Base-by-base conservation (phyloP, 2,797 vertebrate species). In the Takifugu ocellatus region DNA sequence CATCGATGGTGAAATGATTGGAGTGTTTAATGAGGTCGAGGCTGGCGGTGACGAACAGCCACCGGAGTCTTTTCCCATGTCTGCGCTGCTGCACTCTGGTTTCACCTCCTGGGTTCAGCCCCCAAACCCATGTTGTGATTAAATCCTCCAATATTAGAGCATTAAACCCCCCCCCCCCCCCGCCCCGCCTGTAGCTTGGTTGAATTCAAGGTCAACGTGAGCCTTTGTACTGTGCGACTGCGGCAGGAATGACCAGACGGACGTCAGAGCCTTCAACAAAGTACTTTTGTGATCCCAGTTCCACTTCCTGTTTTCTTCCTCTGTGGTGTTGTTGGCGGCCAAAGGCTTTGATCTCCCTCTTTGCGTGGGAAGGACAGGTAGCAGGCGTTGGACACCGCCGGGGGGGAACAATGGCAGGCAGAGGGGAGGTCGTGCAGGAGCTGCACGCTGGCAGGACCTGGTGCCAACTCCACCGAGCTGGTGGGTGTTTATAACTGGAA, bases 291-390 rank as follows among this genome's bases (percentile, higher is more conserved):
- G 69, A 84, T 79, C 63, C 70, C 29, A 59, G 51, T 74, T 78
- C 71, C 70, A 81, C 75, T 86, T 88, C 87, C 84, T 88, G 81
- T 88, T 89, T 83, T 52, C 42, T 62, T 77, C 78, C 66, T 57
- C 66, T 75, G 70, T 47, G 74, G 59, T 52, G 57, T 44, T 56
- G 72, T 64, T 84, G 69, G 26, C 58, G 66, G 58, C 25, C 54
- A 10, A 53, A 75, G 70, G 43, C 79, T 87, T 88, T 89, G 78
- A 89, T 87, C 73, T 72, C 0, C 14, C 50, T 59, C 64, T 60
- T 70, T 51, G 56, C 68, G 63, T 75, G 75, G 74, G 82, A 6
- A 66, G 73, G 56, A 79, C 67, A 84, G 78, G 74, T 72, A 85
- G 69, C 81, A 75, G 78, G 68, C 68, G 68, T 60, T 75, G 74